Evolutionary conservation across 2,113 vertebrate genomes (phyloP).

Genomic region (Silurus asotus): DNA sequence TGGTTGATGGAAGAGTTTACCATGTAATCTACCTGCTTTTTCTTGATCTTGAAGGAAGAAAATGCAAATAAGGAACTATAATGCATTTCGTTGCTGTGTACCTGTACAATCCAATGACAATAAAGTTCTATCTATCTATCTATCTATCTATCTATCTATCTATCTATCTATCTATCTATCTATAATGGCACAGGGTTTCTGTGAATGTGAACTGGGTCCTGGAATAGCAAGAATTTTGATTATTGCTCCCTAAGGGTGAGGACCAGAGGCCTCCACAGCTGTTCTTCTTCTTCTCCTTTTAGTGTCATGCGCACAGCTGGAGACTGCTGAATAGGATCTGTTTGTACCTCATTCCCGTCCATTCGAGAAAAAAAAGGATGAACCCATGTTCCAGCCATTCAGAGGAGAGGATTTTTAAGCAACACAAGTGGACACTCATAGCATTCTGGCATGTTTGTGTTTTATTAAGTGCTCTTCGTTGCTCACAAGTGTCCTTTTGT

Average conservation of each 20-base stretch:
- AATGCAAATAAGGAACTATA: constrained; percentile 9
- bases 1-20: constrained; percentile 20
- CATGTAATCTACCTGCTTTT: constrained; percentile 1
- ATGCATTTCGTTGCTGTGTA: not conserved
- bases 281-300: constrained; percentile 39
- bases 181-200: not conserved
- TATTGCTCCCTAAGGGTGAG: not conserved
- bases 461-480: not conserved
- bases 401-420: constrained; percentile 6
- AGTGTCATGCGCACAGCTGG: constrained; percentile 44
- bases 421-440: constrained; percentile 1
- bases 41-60: not conserved
- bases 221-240: constrained; percentile 5
- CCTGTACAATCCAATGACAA: no score
- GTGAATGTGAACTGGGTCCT: not conserved
- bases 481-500: not conserved
- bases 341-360: constrained; percentile 4
- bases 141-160: constrained; percentile 3
- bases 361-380: constrained; percentile 8
- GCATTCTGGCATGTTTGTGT: not conserved
- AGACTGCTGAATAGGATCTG: constrained; percentile 34
- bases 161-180: constrained; percentile 3
- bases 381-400: not conserved
- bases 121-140: constrained; percentile 5
- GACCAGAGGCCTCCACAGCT: constrained; percentile 26